These are phyloP conservation scores for Bambusicola thoracicus DNA, from an alignment of 2,113 vertebrate species.

Conservation along the genomic window DNA sequence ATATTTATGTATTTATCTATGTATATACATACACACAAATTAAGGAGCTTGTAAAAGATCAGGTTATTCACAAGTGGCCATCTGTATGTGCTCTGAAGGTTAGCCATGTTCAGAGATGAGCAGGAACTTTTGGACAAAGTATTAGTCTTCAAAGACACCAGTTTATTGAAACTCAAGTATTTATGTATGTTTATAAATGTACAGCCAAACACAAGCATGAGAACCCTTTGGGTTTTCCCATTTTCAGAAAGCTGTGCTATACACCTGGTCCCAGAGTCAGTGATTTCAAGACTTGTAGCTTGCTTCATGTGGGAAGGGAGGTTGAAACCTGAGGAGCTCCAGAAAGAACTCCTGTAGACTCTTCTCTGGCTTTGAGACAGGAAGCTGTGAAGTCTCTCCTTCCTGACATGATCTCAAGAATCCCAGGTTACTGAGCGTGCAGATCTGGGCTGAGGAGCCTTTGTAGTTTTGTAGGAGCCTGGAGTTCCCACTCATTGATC, in stretches of 20 bases:
- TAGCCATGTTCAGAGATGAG: background rate
- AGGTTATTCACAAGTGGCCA: background rate
- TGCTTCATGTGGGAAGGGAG: background rate
- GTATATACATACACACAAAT: background rate
- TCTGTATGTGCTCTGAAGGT: background rate
- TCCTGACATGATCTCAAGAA: background rate
- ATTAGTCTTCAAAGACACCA: background rate
- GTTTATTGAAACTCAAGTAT: background rate
- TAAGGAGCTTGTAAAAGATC: background rate
- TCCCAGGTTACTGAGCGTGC: background rate
- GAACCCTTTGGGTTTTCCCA: background rate
- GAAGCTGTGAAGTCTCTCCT: background rate
- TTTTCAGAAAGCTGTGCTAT: background rate
- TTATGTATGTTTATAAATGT: background rate
- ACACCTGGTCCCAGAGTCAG: rapidly evolving
- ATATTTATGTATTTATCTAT: background rate
- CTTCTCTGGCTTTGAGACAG: background rate
- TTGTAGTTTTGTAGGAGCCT: background rate
- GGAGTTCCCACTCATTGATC: background rate
- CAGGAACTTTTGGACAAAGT: background rate
- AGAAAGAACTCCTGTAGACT: background rate
- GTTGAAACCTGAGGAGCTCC: background rate
- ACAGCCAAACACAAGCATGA: background rate
- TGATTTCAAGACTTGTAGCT: background rate
- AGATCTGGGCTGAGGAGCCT: background rate